Base-by-base conservation (phyloP, 2,113 vertebrate species). In the Dendrocopos noguchii region DNA sequence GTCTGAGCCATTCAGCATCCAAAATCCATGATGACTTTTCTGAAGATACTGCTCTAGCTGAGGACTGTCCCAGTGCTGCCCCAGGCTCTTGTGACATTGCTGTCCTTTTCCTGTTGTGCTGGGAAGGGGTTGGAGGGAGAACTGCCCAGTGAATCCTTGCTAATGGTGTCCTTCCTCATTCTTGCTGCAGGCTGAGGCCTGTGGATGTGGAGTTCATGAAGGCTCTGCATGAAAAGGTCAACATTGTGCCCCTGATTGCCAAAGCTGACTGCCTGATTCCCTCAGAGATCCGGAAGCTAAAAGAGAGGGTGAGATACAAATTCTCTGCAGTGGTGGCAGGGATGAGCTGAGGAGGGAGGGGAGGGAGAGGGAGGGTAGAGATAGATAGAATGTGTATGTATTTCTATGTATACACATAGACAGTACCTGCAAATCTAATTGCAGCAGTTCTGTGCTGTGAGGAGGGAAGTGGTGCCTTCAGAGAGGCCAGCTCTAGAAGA, bases 181-280 rank as follows among this genome's bases (percentile, higher is more conserved):
- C 42, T 47, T 33, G 68, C 82, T 80, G 8, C 96, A 99, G 99
- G 55, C 94, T 99, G 93, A 98, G 99, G 87, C 99, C 99, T 0
- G 99, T 99, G 82, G 99, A 99, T 39, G 99, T 99, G 20, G 98
- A 99, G 86, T 99, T 99, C 97, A 99, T 99, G 99, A 99, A 99
- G 95, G 99, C 99, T 12, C 97, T 99, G 59, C 99, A 99, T 16
- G 99, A 99, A 97, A 99, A 99, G 91, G 99, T 99, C 67, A 99
- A 99, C 95, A 99, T 99, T 13, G 98, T 99, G 39, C 99, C 99
- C 13, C 98, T 99, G 74, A 99, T 99, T 6, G 98, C 99, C 53
- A 99, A 99, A 97, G 99, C 99, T 0, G 99, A 99, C 97, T 99
- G 99, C 84, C 98, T 99, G 68, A 98, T 99, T 11, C 99, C 99